These are phyloP conservation scores for Slavum lentiscoides DNA, from an alignment of 2,888 invertebrate genomes.

Conservation along the genomic window DNA sequence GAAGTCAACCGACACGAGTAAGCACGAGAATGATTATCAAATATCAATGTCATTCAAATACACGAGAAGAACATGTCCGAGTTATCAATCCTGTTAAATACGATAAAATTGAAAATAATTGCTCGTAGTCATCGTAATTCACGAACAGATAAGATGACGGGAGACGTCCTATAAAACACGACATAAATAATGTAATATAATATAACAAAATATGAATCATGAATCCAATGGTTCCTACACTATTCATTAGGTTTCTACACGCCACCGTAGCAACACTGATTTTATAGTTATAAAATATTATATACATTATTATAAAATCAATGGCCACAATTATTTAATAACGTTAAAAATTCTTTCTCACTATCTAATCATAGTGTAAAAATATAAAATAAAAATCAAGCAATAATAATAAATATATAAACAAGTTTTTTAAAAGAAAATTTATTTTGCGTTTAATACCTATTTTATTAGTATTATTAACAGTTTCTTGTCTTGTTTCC, in stretches of 20 bases:
- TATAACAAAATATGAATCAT: neutral
- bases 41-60: neutral
- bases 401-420: neutral
- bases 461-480: too few relatives aligned
- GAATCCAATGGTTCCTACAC: neutral
- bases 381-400: neutral
- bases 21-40: neutral
- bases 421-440: too few relatives aligned
- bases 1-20: neutral
- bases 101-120: constrained; percentile 44
- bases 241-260: too few relatives aligned
- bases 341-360: neutral
- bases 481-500: too few relatives aligned
- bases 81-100: constrained; percentile 15
- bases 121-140: constrained; percentile 2
- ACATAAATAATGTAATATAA: constrained; percentile 21
- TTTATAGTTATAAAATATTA: neutral
- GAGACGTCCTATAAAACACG: neutral
- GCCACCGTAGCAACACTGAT: too few relatives aligned
- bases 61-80: constrained; percentile 20
- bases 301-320: too few relatives aligned
- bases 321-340: neutral
- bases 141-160: constrained; percentile 31
- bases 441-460: too few relatives aligned
- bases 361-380: neutral